Percentiles rank a stretch among this genome's conserved stretches.
These are phyloP conservation scores for Takifugu bimaculatus DNA, from an alignment of 2,113 vertebrate genomes.

Conservation along the genomic window DNA sequence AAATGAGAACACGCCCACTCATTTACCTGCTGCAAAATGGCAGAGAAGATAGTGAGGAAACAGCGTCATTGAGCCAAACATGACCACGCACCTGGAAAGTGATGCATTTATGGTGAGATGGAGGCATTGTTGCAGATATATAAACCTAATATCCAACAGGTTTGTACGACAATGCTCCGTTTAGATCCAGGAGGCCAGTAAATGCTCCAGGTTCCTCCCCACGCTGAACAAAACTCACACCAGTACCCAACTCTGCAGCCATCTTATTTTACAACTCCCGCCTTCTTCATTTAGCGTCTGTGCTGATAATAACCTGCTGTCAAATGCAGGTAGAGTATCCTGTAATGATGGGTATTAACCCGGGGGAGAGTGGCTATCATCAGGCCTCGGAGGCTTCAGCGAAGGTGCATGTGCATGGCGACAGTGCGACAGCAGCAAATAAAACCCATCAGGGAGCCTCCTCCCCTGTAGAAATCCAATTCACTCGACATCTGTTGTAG, in stretches of 20 bases:
- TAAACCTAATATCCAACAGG: too few relatives aligned
- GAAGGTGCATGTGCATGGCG: constrained; percentile 10
- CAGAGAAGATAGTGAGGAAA: too few relatives aligned
- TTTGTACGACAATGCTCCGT: too few relatives aligned
- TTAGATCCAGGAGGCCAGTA: too few relatives aligned
- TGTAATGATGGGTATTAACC: constrained; percentile 62
- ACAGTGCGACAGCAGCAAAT: constrained; percentile 32
- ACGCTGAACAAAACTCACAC: constrained; percentile 7
- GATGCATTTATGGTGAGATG: too few relatives aligned
- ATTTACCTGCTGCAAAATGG: too few relatives aligned
- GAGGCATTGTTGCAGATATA: too few relatives aligned
- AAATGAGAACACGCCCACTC: too few relatives aligned
- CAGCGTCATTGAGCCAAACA: too few relatives aligned
- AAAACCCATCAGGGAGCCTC: constrained; percentile 25
- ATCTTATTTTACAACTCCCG: constrained; percentile 10
- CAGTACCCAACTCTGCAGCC: constrained; percentile 3
- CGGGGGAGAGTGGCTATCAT: constrained; percentile 48
- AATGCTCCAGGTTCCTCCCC: too few relatives aligned
- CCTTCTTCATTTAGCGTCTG: constrained; percentile 18
- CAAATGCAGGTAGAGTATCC: constrained; percentile 31
- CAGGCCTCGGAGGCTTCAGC: constrained; percentile 29
- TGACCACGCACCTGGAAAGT: too few relatives aligned
- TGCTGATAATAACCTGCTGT: constrained; percentile 52
- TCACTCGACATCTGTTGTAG: constrained; percentile 49
- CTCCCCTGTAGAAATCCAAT: constrained; percentile 45